These are phyloP conservation scores for Microcebus murinus DNA, from an alignment of 2,113 vertebrate genomes.

Conservation along the genomic window DNA sequence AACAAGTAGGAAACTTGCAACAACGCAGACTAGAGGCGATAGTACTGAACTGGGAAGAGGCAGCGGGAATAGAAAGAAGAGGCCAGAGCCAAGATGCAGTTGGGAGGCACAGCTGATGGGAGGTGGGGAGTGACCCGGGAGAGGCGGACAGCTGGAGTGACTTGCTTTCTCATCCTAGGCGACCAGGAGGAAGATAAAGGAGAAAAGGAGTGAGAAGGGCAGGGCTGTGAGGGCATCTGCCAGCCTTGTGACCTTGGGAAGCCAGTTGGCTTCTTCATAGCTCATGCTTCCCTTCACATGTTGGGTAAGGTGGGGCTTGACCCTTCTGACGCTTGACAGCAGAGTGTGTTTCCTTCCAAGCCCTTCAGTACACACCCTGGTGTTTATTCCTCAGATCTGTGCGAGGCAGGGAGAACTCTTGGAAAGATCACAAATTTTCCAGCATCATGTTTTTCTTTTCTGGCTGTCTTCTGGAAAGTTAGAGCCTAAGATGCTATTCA, in stretches of 20 bases:
- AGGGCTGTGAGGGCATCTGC: neutral
- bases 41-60: too few relatives aligned
- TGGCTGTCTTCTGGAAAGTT: neutral
- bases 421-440: neutral
- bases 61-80: neutral
- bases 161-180: neutral
- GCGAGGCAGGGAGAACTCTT: too few relatives aligned
- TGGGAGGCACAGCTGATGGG: neutral
- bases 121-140: neutral
- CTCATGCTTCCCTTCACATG: neutral
- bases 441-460: neutral
- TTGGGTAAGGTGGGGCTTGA: too few relatives aligned
- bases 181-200: neutral
- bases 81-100: too few relatives aligned
- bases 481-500: neutral
- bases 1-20: neutral
- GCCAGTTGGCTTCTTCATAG: neutral
- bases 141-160: neutral
- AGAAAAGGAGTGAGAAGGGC: neutral
- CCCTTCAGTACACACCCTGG: rapidly evolving
- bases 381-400: neutral
- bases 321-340: neutral
- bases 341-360: neutral
- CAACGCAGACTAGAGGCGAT: neutral
- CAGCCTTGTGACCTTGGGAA: neutral